phyloP scores from a whole-genome alignment of 2,113 vertebrate genomes.

The Tylochromis polylepis region DNA sequence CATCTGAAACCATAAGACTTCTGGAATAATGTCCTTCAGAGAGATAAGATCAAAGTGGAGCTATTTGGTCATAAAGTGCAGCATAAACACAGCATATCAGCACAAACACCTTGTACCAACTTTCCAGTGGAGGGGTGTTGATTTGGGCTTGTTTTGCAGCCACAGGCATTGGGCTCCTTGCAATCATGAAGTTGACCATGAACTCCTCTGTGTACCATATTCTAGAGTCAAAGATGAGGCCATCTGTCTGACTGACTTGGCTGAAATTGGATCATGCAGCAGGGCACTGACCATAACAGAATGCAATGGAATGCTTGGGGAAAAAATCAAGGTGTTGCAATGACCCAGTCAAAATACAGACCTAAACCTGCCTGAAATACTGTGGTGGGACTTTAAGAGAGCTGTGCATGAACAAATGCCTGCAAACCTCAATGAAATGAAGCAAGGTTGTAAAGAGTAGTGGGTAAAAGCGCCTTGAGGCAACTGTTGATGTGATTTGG shows the following conservation, averaged over 20 bases:
- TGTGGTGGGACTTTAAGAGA: background rate
- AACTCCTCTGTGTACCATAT: background rate
- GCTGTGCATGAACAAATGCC: background rate
- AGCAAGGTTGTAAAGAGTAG: fast-evolving
- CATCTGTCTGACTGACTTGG: background rate
- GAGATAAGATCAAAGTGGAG: background rate
- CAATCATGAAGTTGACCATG: background rate
- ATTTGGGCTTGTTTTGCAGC: background rate
- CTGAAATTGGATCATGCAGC: background rate
- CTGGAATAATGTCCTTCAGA: background rate
- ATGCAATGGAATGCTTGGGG: background rate
- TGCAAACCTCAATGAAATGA: background rate
- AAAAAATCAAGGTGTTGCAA: background rate
- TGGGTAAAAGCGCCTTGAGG: background rate
- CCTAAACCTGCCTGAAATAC: background rate
- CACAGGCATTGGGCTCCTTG: background rate
- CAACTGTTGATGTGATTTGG: background rate
- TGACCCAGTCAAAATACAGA: background rate
- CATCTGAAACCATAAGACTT: background rate
- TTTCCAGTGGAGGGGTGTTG: background rate
- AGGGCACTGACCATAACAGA: background rate
- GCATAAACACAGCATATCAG: background rate
- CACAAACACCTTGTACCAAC: background rate
- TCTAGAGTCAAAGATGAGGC: background rate
- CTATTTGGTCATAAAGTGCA: background rate